These are phyloP conservation scores for Hesperophylax magnus DNA, from an alignment of 1,140 invertebrate genomes.

Conservation along the genomic window DNA sequence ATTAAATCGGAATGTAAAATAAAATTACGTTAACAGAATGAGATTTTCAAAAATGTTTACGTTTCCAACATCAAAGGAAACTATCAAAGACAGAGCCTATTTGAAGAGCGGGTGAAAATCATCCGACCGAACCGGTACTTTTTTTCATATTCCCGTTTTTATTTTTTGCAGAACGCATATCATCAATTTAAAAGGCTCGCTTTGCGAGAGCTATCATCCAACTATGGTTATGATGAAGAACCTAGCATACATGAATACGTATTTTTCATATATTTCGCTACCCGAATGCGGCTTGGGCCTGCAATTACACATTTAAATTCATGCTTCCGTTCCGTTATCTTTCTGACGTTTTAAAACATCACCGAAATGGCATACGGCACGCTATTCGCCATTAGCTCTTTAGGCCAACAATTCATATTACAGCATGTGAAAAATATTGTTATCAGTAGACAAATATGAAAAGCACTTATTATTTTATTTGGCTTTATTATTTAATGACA, in stretches of 20 bases:
- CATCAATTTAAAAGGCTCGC: conserved; percentile 29
- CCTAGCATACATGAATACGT: conserved; percentile 28
- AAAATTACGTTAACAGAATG: no score
- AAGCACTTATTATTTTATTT: no score
- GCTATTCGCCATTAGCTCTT: conserved; percentile 25
- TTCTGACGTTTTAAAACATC: conserved; percentile 53
- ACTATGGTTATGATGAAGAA: conserved; percentile 17
- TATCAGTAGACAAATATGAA: neutral
- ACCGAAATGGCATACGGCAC: conserved; percentile 44
- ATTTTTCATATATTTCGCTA: conserved; percentile 26
- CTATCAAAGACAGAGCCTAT: neutral
- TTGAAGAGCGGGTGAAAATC: conserved; percentile 2
- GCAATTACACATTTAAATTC: conserved; percentile 56
- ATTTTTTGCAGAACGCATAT: conserved; percentile 24
- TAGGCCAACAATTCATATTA: neutral
- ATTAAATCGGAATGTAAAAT: no score
- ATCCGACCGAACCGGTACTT: conserved; percentile 2
- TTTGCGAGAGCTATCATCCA: conserved; percentile 19
- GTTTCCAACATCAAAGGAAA: neutral
- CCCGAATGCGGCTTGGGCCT: conserved; percentile 16
- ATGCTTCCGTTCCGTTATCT: conserved; percentile 52
- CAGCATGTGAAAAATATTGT: neutral
- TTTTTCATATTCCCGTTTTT: neutral
- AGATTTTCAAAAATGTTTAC: neutral
- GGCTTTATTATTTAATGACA: no score